Conservation (phyloP, 2,888 invertebrate species). For the Arrhopalites spinosus region DNA sequence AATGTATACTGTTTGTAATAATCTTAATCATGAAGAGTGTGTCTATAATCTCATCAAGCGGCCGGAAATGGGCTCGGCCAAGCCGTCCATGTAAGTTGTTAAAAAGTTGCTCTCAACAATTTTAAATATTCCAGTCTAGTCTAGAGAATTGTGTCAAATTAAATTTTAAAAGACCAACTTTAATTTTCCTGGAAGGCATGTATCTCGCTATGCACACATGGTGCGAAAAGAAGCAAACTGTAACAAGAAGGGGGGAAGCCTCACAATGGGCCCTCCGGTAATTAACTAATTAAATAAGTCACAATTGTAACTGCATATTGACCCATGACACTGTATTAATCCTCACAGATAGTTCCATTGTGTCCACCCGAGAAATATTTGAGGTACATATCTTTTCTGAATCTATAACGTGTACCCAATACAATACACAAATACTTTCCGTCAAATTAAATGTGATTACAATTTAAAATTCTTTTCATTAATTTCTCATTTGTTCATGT, state of each 20-base stretch:
- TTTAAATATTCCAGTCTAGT: not conserved
- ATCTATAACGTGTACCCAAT: no score
- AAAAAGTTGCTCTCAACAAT: not conserved
- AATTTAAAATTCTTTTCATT: no score
- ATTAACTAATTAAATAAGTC: no score
- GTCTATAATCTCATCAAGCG: conserved; percentile 67
- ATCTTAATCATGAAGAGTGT: conserved; percentile 66
- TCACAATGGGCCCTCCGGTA: conserved; percentile 71
- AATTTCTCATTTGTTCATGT: no score
- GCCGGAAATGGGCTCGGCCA: conserved; percentile 62
- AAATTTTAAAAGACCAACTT: not conserved
- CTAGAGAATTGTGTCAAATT: not conserved
- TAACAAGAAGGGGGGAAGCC: conserved; percentile 43
- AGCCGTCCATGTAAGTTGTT: conserved; percentile 49
- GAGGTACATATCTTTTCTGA: no score
- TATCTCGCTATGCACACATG: conserved; percentile 45
- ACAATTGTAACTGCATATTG: no score
- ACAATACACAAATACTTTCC: no score
- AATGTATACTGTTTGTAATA: conserved; percentile 50
- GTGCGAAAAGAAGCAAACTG: conserved; percentile 46
- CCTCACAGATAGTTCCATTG: conserved; percentile 62
- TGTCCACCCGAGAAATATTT: conserved; percentile 68
- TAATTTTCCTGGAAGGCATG: conserved; percentile 42
- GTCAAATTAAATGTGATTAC: no score
- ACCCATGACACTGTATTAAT: no score